Percentiles rank a stretch among this genome's conserved stretches.
Evolutionary conservation across 2,113 vertebrate species (phyloP).

Genomic region (Trogon surrucura): DNA sequence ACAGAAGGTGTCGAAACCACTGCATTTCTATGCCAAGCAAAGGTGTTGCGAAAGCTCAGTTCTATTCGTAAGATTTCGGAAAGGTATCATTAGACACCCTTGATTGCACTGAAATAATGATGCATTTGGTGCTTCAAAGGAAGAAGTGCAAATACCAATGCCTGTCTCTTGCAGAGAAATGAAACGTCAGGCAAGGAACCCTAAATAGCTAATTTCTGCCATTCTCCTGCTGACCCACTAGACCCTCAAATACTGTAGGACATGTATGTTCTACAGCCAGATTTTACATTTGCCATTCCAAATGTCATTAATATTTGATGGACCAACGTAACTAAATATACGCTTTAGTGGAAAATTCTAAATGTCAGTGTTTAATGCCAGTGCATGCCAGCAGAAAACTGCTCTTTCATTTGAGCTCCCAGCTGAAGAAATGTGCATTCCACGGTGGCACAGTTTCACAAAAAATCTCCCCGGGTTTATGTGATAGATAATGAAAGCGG

Average conservation of each 20-base stretch:
- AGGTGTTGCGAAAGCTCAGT: background rate
- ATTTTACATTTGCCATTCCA: background rate
- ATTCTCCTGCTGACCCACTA: background rate
- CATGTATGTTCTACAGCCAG: background rate
- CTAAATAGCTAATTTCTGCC: background rate
- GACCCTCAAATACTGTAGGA: background rate
- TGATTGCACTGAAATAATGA: background rate
- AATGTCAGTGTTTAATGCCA: background rate
- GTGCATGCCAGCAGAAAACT: background rate
- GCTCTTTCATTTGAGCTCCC: background rate
- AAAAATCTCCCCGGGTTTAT: slow-evolving; percentile 4
- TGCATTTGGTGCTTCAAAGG: background rate
- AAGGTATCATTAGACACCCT: background rate
- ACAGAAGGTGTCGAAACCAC: background rate
- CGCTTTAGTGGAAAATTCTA: background rate
- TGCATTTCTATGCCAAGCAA: background rate
- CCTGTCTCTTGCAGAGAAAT: background rate
- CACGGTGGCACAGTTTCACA: slow-evolving; percentile 5
- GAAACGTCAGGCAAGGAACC: background rate
- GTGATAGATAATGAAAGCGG: slow-evolving; percentile 12
- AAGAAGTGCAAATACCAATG: background rate
- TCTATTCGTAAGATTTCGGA: background rate
- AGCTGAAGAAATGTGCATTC: slow-evolving; percentile 2
- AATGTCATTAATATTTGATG: background rate
- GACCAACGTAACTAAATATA: background rate